phyloP scores from a whole-genome alignment of 2,888 invertebrate species.

The Phengaris arion region DNA sequence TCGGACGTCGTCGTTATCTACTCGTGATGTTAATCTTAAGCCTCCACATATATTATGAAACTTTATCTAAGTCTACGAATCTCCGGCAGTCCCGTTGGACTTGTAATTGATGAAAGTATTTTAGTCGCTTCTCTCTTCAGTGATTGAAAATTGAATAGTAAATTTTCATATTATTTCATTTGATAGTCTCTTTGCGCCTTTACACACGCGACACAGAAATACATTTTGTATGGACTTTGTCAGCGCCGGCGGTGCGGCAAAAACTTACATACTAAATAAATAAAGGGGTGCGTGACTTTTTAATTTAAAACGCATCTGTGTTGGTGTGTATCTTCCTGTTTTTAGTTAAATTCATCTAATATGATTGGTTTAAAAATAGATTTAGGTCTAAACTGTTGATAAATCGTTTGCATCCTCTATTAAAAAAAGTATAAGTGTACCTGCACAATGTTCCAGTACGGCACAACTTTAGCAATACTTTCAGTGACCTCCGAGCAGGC shows the following conservation, averaged over 20 bases:
- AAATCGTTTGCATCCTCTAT: not conserved
- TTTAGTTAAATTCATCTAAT: not conserved
- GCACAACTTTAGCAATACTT: slow-evolving; percentile 93
- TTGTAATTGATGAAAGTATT: not conserved
- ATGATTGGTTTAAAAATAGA: no score
- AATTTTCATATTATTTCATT: no score
- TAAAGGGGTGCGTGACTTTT: no score
- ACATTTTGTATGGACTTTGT: no score
- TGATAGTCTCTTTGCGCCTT: no score
- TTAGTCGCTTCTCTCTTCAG: not conserved
- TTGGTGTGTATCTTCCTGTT: no score
- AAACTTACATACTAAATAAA: no score
- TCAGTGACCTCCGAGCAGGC: slow-evolving; percentile 95
- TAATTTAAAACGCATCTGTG: no score
- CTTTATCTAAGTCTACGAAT: not conserved
- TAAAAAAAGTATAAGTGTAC: slow-evolving; percentile 62
- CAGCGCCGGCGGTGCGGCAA: no score
- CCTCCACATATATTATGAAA: not conserved
- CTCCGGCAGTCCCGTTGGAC: no score
- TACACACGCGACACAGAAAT: no score
- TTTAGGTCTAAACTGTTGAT: no score
- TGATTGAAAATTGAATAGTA: not conserved
- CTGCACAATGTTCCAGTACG: slow-evolving; percentile 96
- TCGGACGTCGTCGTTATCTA: not conserved
- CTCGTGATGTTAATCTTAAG: not conserved